A percentile compares a stretch with the other conserved stretches of the same genome.
phyloP scores from a whole-genome alignment of 2,797 vertebrate genomes.

The Anguilla marmorata region DNA sequence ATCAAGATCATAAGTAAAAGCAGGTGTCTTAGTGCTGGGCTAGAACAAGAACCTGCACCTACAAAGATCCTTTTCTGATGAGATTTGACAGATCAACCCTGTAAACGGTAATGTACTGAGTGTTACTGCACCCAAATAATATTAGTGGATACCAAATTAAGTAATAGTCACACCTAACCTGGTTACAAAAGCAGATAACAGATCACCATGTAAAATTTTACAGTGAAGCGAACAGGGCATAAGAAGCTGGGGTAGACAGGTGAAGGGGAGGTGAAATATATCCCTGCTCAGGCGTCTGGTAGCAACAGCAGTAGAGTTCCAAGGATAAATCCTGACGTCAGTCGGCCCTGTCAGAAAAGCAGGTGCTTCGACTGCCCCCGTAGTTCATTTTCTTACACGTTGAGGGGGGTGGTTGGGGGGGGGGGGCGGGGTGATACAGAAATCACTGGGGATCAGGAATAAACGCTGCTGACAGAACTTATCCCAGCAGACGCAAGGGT shows the following conservation, averaged over 20 bases:
- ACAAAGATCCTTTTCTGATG: too few species aligned
- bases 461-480: conserved; percentile 73
- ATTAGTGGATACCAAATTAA: not conserved
- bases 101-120: not conserved
- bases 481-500: conserved; percentile 66
- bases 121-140: not conserved
- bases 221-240: not conserved
- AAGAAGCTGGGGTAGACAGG: conserved; percentile 13
- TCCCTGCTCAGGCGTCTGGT: conserved; percentile 53
- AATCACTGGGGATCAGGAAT: conserved; percentile 73
- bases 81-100: not conserved
- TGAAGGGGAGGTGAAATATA: conserved; percentile 67
- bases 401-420: too few species aligned
- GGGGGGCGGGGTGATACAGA: conserved; percentile 54
- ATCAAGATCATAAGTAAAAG: too few species aligned
- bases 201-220: not conserved
- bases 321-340: conserved; percentile 72
- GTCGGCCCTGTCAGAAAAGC: conserved; percentile 74
- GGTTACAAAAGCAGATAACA: not conserved
- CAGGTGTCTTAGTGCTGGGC: too few species aligned
- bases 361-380: conserved; percentile 76
- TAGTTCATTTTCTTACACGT: conserved; percentile 75
- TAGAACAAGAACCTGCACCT: too few species aligned
- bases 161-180: not conserved
- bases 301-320: conserved; percentile 52